Conservation (phyloP, 2,113 vertebrate genomes). For the Aphyosemion australe region DNA sequence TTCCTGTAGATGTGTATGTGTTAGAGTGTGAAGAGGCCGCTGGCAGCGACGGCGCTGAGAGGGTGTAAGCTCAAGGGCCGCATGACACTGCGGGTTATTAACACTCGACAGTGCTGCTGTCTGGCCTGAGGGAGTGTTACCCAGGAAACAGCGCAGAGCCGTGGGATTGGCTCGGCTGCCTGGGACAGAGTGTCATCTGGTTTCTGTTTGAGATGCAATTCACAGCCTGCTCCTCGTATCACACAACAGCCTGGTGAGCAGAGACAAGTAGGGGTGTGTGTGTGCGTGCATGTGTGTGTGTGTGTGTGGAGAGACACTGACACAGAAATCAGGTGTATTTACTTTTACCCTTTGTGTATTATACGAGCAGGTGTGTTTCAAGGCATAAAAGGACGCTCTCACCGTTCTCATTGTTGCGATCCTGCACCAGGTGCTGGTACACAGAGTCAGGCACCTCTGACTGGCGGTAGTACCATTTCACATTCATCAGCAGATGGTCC, state of each 20-base stretch:
- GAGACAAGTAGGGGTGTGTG: constrained; percentile 28
- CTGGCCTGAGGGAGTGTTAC: constrained; percentile 71
- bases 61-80: constrained; percentile 50
- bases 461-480: constrained; percentile 99
- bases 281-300: constrained; percentile 12
- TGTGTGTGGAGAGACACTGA: background rate
- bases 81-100: constrained; percentile 72
- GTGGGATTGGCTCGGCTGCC: constrained; percentile 44
- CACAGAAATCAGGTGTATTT: constrained; percentile 5
- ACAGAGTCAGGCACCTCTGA: constrained; percentile 99
- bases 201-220: constrained; percentile 63
- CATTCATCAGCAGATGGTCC: constrained; percentile 99
- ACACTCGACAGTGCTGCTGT: constrained; percentile 71
- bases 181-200: constrained; percentile 31
- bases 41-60: constrained; percentile 31
- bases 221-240: constrained; percentile 42
- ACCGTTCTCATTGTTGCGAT: constrained; percentile 99
- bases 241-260: constrained; percentile 14
- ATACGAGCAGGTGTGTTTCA: constrained; percentile 8
- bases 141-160: constrained; percentile 66
- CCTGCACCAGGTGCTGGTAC: constrained; percentile 99
- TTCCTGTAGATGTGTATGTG: constrained; percentile 42
- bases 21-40: constrained; percentile 30
- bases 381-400: constrained; percentile 45
- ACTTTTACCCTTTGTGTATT: too few species aligned